Evolutionary conservation across 1,140 invertebrate genomes (phyloP).

Genomic region (Monomorium pharaonis): DNA sequence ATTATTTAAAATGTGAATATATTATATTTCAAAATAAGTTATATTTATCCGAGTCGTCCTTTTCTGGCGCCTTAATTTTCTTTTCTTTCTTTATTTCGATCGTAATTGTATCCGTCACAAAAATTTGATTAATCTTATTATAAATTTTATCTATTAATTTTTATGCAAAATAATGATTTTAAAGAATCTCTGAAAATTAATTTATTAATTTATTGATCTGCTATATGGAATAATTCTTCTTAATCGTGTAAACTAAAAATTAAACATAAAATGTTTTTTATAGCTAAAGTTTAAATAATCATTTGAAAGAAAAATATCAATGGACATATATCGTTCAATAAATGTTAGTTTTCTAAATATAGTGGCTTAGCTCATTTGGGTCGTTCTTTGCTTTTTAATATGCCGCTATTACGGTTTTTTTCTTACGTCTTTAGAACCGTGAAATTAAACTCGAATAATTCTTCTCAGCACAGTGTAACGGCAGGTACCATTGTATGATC

Average conservation of each 20-base stretch:
- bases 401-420: neutral
- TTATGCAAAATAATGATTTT: neutral
- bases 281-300: neutral
- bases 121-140: too few relatives aligned
- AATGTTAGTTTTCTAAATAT: conserved; percentile 28
- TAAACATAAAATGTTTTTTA: neutral
- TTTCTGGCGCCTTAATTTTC: neutral
- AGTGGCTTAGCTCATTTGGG: neutral
- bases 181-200: neutral
- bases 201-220: neutral
- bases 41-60: neutral
- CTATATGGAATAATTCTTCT: neutral
- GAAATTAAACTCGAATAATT: conserved; percentile 53
- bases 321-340: neutral
- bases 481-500: neutral
- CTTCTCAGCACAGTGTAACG: neutral
- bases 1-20: neutral
- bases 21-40: neutral
- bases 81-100: neutral
- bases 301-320: neutral
- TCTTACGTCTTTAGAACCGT: conserved; percentile 1
- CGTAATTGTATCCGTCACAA: neutral
- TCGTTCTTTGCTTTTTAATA: neutral
- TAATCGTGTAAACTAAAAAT: neutral
- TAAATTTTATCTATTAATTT: neutral